Conservation (phyloP, 2,797 vertebrate species). For the Lerista edwardsae region DNA sequence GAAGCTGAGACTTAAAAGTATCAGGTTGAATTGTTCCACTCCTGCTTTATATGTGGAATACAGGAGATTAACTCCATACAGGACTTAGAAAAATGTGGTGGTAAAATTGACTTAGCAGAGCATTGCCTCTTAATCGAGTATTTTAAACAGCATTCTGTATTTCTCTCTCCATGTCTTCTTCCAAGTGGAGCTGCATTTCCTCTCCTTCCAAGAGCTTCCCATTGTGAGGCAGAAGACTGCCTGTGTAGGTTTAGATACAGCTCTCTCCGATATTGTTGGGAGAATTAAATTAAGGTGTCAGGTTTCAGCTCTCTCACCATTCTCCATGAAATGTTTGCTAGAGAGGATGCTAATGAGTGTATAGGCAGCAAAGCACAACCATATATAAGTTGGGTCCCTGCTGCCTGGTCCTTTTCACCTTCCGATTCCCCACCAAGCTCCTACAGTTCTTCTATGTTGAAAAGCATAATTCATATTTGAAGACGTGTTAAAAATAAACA, state of each 20-base stretch:
- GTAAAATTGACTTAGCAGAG: slow-evolving; percentile 25
- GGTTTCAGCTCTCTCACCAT: slow-evolving; percentile 2
- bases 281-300: slow-evolving; percentile 43
- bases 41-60: slow-evolving; percentile 6
- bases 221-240: slow-evolving; percentile 24
- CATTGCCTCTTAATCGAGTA: slow-evolving; percentile 14
- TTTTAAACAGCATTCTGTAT: slow-evolving; percentile 36
- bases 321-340: background rate
- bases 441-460: background rate
- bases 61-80: slow-evolving; percentile 27
- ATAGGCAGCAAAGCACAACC: slow-evolving; percentile 4
- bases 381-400: slow-evolving; percentile 8
- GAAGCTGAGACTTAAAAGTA: background rate
- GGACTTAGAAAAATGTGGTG: slow-evolving; percentile 28
- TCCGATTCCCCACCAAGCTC: background rate
- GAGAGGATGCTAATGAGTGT: slow-evolving; percentile 13
- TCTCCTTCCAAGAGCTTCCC: slow-evolving; percentile 2
- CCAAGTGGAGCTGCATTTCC: background rate
- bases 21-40: slow-evolving; percentile 39
- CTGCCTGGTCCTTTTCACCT: slow-evolving; percentile 8
- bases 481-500: background rate
- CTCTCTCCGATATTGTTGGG: slow-evolving; percentile 22
- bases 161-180: slow-evolving; percentile 23
- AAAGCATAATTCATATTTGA: background rate
- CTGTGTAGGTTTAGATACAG: slow-evolving; percentile 33